Conservation (phyloP, 2,113 vertebrate species). For the Trichechus manatus region DNA sequence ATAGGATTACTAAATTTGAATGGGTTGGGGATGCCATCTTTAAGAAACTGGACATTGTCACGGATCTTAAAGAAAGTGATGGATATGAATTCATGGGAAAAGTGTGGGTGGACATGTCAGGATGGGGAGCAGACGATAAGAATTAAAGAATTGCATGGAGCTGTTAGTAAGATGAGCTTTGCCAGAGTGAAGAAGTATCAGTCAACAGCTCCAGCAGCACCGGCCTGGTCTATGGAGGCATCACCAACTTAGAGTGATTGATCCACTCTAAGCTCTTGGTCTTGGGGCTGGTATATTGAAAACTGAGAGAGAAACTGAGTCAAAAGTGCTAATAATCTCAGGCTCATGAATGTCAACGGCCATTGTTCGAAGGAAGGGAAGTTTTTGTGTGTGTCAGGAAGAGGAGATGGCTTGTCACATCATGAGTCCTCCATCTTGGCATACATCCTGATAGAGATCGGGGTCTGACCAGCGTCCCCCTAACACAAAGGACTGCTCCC, state of each 20-base stretch:
- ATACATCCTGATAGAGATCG: background rate
- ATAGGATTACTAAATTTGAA: background rate
- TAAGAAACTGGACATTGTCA: background rate
- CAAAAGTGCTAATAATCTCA: background rate
- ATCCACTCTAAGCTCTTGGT: background rate
- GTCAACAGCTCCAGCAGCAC: background rate
- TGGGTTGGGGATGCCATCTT: background rate
- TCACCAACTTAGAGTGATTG: fast-evolving
- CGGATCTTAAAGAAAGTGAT: background rate
- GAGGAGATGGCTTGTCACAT: background rate
- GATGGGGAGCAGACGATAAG: background rate
- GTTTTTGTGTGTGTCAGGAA: background rate
- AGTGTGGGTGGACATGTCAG: background rate
- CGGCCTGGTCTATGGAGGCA: background rate
- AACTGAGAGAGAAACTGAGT: background rate
- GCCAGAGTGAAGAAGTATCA: background rate
- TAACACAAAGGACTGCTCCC: background rate
- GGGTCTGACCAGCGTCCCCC: background rate
- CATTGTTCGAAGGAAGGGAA: background rate
- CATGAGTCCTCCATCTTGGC: background rate
- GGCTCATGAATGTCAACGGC: fast-evolving
- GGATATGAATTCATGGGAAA: background rate
- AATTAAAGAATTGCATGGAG: background rate
- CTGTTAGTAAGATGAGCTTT: background rate
- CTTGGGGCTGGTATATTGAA: background rate